Base-by-base conservation (phyloP, 1,140 invertebrate genomes). In the Neoseiulus cucumeris region DNA sequence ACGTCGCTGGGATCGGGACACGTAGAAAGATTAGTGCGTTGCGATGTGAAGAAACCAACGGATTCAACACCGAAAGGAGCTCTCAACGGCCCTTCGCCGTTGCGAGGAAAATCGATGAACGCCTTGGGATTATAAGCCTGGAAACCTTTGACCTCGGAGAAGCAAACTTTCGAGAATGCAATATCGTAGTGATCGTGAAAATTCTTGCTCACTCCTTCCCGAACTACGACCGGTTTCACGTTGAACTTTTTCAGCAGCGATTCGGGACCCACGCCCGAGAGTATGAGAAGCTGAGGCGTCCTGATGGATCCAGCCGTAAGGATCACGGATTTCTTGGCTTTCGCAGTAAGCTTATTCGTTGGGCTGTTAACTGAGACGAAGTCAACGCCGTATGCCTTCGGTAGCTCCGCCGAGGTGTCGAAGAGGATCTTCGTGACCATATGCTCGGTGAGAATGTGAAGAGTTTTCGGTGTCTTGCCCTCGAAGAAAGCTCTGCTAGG, bases 241-340 rank as follows among this genome's bases (percentile, higher is more conserved):
- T 84, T 82, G n/a, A 85, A 74, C 41, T 84, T 75, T 42, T 77
- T 73, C 7, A 93, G 76, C 68, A 91, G 86, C 5, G 84, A 78
- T 30, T 77, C 78, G 0, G 87, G 87, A 0, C 89, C 89, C 20
- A 91, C 80, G 0, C 90, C 90, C 0, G 87, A 91, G 0, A 92
- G 72, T 87, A 92, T 89, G 47, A 93, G 73, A 39, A 92, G 73
- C 69, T 89, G 86, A 0, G 87, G 84, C 18, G 82, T 83, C 66
- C 87, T 87, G 7, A 91, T 85, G 0, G 85, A 80, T 0, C 87
- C 87, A 1, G 86, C 86, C 1, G 86, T 85, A 5, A 90, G 68
- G 39, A 89, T 84, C 1, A 87, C 77, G 65, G 80, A 87, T 39
- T 83, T 79, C 41, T 82, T 79, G 0, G 85, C 85, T 66, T 80